phyloP scores from a whole-genome alignment of 2,888 invertebrate species.

The Drosophila atroscutellata region DNA sequence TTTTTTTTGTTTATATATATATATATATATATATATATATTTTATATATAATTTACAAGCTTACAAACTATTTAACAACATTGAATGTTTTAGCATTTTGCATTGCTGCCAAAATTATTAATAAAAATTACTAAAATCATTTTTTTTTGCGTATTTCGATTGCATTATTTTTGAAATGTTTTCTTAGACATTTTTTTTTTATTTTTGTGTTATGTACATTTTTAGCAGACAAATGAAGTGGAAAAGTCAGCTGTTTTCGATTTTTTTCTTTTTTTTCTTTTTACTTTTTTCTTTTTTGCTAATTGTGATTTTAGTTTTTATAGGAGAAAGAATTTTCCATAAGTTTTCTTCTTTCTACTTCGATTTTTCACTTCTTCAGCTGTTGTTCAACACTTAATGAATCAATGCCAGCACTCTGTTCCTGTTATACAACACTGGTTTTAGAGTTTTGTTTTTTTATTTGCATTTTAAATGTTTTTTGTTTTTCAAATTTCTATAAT shows the following conservation, averaged over 20 bases:
- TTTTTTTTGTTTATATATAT: conserved; percentile 23
- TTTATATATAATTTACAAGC: conserved; percentile 77
- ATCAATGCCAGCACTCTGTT: not conserved
- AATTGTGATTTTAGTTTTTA: not conserved
- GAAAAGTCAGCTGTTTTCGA: not conserved
- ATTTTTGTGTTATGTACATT: conserved; percentile 4
- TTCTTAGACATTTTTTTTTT: not conserved
- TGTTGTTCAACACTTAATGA: not conserved
- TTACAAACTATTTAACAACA: conserved; percentile 85
- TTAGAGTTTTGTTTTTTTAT: not conserved
- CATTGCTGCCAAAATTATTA: conserved; percentile 41
- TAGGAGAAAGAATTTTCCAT: too few relatives aligned
- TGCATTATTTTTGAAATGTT: conserved; percentile 13
- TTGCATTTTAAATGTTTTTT: not conserved
- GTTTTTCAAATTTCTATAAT: not conserved
- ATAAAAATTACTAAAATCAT: conserved; percentile 41
- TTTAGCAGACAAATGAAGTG: not conserved
- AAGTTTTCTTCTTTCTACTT: not conserved
- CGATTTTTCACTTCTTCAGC: not conserved
- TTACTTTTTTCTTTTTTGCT: not conserved
- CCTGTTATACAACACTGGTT: not conserved
- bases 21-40: conserved; percentile 41
- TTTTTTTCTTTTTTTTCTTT: conserved; percentile 13
- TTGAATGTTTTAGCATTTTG: conserved; percentile 83
- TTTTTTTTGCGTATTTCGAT: too few relatives aligned